A percentile compares a stretch with the other conserved stretches of the same genome.
Conservation (phyloP, 2,888 invertebrate species). For the Alsophila aescularia region DNA sequence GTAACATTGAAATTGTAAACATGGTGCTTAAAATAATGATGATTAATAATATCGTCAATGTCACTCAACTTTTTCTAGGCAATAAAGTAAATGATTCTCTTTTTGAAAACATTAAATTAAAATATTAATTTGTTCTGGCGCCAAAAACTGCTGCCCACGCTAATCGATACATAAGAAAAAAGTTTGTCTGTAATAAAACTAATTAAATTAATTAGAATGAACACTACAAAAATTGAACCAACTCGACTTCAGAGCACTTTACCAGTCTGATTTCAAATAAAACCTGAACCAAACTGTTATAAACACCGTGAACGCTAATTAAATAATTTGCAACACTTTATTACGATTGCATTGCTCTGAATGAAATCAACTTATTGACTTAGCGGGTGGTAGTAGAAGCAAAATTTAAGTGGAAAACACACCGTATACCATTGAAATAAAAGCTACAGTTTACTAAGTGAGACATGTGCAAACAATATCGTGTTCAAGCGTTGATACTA, state of each 20-base stretch:
- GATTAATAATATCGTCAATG: too few species aligned
- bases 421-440: constrained; percentile 43
- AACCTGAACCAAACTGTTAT: constrained; percentile 29
- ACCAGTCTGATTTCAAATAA: neutral
- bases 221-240: neutral
- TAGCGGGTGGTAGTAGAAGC: constrained; percentile 75
- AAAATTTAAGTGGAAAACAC: constrained; percentile 43
- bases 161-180: too few species aligned
- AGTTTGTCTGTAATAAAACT: neutral
- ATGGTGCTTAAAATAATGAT: too few species aligned
- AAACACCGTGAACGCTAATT: constrained; percentile 46
- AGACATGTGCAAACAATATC: constrained; percentile 12
- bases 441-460: neutral
- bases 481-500: constrained; percentile 53
- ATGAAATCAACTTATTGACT: constrained; percentile 66
- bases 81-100: too few species aligned
- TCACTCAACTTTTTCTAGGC: too few species aligned
- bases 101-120: too few species aligned
- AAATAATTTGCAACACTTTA: constrained; percentile 73
- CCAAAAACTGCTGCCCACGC: too few species aligned
- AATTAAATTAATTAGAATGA: neutral
- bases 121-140: too few species aligned
- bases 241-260: neutral
- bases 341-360: constrained; percentile 63
- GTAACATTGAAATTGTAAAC: too few species aligned